phyloP scores from a whole-genome alignment of 2,797 vertebrate species.

The Cottoperca gobio region DNA sequence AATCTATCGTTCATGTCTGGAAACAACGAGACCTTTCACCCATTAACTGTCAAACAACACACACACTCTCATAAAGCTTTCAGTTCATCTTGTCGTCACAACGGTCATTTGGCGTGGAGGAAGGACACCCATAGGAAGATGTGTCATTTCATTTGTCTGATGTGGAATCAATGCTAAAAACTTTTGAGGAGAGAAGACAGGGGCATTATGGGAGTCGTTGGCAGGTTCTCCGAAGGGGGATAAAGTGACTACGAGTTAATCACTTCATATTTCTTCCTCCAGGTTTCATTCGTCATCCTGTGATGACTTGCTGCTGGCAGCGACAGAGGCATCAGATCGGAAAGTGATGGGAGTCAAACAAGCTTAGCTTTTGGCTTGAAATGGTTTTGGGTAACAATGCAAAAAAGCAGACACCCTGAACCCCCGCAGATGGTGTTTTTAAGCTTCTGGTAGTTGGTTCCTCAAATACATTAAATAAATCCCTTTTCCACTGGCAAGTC shows the following conservation, averaged over 20 bases:
- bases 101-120: background rate
- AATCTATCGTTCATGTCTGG: constrained; percentile 46
- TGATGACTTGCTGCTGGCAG: constrained; percentile 63
- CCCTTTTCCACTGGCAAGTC: constrained; percentile 61
- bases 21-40: constrained; percentile 70
- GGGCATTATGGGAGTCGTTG: constrained; percentile 61
- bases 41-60: constrained; percentile 41
- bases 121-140: background rate
- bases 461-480: constrained; percentile 68
- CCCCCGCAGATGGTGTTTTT: constrained; percentile 38
- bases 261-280: constrained; percentile 69
- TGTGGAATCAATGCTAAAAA: constrained; percentile 71
- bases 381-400: constrained; percentile 45
- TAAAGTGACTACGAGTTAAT: constrained; percentile 71
- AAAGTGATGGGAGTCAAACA: constrained; percentile 51
- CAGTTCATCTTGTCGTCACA: constrained; percentile 28
- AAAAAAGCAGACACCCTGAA: constrained; percentile 15
- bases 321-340: constrained; percentile 30
- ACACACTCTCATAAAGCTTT: constrained; percentile 27
- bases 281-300: constrained; percentile 65
- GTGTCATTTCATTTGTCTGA: constrained; percentile 46
- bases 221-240: constrained; percentile 61
- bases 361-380: constrained; percentile 45
- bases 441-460: constrained; percentile 55
- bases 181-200: constrained; percentile 55